Evolutionary conservation across 2,888 invertebrate species (phyloP), one percentile per base, ranked within the genome.

Genomic region (Xanthostigma xanthostigma): DNA sequence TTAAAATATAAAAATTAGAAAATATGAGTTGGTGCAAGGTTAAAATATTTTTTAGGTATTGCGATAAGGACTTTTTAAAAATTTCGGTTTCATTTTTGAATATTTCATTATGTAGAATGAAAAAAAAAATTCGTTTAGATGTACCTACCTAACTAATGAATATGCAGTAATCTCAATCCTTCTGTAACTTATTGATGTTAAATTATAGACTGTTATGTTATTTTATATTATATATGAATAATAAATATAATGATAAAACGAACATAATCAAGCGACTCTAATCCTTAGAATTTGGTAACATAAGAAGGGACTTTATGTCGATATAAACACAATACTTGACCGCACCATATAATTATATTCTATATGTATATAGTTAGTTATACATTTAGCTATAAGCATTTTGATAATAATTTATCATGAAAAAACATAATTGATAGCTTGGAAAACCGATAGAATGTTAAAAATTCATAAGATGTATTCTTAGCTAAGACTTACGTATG

Each of bases 401-500:
- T 27, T 33, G 42, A 42, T 42, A 14, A 33, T 42, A 42, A 42
- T 42, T 42, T 42, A 42, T 42, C 42, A 42, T 42, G 33, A 33
- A 42, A 42, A 42, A 42, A 17, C 42, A 42, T 42, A 42, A 42
- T 42, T 42, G 42, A 42, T 42, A 42, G 42, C 42, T 42, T 42
- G 9, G 27, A 42, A 42, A 42, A 13, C 27, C 42, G 42, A 42
- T 42, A 42, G 42, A 17, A 42, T 42, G 14, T 42, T 42, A 42
- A 42, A 42, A 42, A 42, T 42, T 17, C 42, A 12, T 17, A 14
- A 12, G 9, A 9, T 42, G 11, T 42, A 42, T 12, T 42, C 17
- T 42, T 42, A 42, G 42, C 17, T 13, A 10, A 27, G 42, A 42
- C 42, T 33, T 42, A 42, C 42, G 42, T 42, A 12, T 42, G 12